Evolutionary conservation across 2,113 vertebrate genomes (phyloP), one percentile per base, ranked within the genome.

Genomic region (Lophochroa leadbeateri): DNA sequence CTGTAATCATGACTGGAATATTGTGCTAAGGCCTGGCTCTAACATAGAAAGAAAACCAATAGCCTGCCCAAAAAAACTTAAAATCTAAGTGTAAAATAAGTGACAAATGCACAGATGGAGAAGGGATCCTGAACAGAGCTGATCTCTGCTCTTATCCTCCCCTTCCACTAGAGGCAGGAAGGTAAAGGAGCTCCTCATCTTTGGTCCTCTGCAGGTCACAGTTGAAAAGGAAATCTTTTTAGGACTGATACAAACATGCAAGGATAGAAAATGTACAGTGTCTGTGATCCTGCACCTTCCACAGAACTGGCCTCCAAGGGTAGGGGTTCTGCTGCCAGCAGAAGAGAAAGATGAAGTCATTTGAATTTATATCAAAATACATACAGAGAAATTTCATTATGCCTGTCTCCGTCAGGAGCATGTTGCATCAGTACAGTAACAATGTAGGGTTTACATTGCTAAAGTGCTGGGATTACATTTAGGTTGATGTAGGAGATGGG

Each of bases 41-140:
- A 78, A 57, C 20, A 20, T 2, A 60, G 13, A 4, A 39, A 69
- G 74, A 72, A 69, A n/a, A 9, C 0, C 1, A 2, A 24, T 58
- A 67, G 9, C 13, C 50, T 92, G 17, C 43, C n/a, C 17, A n/a
- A 82, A 90, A 53, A 18, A 64, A 10, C 53, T 82, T 74, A 41
- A 87, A 79, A 49, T 82, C 3, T 68, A 57, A 69, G 10, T 44
- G 13, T 65, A 68, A 90, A 33, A 63, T 28, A 82, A n/a, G 4
- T 52, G 29, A 27, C 25, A 68, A 63, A 69, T n/a, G 60, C 35
- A 46, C 7, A 47, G 41, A 35, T 5, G 4, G 67, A 86, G 49
- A 76, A 71, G 21, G 16, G 58, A 50, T 86, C 39, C 25, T 71
- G 44, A 29, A 82, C 88, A 67, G 13, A 69, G 28, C 13, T 71